Evolutionary conservation across 2,113 vertebrate genomes (phyloP).

Genomic region (Xerus inauris): DNA sequence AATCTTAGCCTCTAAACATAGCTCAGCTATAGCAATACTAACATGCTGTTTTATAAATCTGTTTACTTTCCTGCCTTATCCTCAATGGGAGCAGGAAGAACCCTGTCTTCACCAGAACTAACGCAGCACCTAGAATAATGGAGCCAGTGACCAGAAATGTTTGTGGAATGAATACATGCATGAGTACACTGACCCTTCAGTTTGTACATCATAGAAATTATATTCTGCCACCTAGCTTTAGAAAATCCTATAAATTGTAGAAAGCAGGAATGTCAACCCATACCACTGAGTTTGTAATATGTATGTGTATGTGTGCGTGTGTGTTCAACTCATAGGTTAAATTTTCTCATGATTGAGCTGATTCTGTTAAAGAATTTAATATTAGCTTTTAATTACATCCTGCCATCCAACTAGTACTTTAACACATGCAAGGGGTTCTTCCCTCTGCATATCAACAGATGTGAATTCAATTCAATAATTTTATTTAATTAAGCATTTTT

Average conservation of each 20-base stretch:
- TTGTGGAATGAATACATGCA: background rate
- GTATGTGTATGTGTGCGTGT: background rate
- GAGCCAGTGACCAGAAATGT: background rate
- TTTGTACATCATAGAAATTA: constrained; percentile 24
- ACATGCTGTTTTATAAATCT: background rate
- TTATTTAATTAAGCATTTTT: constrained; percentile 84
- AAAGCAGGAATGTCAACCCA: background rate
- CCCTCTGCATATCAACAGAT: constrained; percentile 67
- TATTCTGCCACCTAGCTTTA: constrained; percentile 9
- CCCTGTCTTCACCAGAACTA: background rate
- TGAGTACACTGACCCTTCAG: background rate
- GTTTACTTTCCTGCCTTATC: background rate
- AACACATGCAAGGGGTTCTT: constrained; percentile 74
- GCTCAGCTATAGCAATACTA: background rate
- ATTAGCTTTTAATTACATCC: constrained; percentile 82
- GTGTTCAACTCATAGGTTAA: constrained; percentile 30
- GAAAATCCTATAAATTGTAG: background rate
- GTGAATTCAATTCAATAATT: constrained; percentile 79
- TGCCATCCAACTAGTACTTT: constrained; percentile 71
- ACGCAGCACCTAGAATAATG: background rate
- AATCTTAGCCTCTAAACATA: background rate
- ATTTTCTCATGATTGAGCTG: constrained; percentile 62
- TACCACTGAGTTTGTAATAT: background rate
- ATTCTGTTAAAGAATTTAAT: constrained; percentile 72
- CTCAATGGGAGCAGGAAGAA: background rate